Base-by-base conservation (phyloP, 2,113 vertebrate species). In the Rhinogobius similis region DNA sequence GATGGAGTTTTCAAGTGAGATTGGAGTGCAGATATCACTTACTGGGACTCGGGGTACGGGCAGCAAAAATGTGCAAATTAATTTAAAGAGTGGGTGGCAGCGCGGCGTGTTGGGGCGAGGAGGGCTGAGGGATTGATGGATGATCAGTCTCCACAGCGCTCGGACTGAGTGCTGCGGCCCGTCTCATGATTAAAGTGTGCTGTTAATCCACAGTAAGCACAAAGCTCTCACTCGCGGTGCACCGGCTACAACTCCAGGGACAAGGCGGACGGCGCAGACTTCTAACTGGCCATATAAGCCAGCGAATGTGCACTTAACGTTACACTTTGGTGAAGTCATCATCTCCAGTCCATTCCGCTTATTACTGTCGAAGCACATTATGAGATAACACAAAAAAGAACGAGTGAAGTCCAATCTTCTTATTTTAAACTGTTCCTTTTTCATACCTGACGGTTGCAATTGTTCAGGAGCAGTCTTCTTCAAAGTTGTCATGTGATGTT, bases 121-220 rank as follows among this genome's bases (percentile, higher is more conserved):
- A 16, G 52, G 18, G 39, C n/a, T 7, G 52, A 65, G 53, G 50
- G 67, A 41, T 8, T 84, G 87, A 87, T 81, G 74, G 75, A 84
- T 89, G 68, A 82, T 72, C 65, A 68, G 29, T 62, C 26, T 61
- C 66, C 71, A 68, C 67, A 68, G 73, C 53, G 50, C 48, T 61
- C 55, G 69, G 81, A 87, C 53, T 69, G 64, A 83, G 77, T 52
- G 46, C 41, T 70, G 71, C 75, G 72, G 72, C 62, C 69, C 52
- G 62, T 23, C 67, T 44, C 39, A 27, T 70, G 84, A 87, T 83
- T 59, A 73, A 81, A 71, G 71, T 71, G 9, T 29, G 36, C 39
- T 38, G 64, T 78, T 77, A 73, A 81, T 76, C 67, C 68, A 66
- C 26, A 74, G 78, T 77, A 70, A 70, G 65, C 62, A 68, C 53